A percentile compares a stretch with the other conserved stretches of the same genome.
Evolutionary conservation across 1,140 invertebrate species (phyloP).

Genomic region (Neoseiulus cucumeris): DNA sequence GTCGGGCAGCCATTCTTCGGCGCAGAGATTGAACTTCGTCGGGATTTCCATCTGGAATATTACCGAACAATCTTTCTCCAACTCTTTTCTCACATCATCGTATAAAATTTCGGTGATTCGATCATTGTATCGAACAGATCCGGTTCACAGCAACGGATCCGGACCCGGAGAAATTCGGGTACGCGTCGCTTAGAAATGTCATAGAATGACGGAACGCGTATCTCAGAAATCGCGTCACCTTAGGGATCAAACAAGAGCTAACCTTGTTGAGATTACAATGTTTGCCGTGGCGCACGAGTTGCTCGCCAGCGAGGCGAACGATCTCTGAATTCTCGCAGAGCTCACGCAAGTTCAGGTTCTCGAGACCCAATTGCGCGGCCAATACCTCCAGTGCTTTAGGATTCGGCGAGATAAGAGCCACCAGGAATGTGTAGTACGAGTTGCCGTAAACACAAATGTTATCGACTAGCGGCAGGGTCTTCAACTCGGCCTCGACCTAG

Average conservation of each 20-base stretch:
- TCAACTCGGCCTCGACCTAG: conserved; percentile 28
- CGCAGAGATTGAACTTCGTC: conserved; percentile 57
- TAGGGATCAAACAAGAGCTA: too few species aligned
- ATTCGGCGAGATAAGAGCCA: conserved; percentile 83
- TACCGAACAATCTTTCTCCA: too few species aligned
- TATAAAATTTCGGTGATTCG: too few species aligned
- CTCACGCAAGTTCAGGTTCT: conserved; percentile 41
- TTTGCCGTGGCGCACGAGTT: conserved; percentile 52
- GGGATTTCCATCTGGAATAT: conserved; percentile 59
- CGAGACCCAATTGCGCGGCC: conserved; percentile 41
- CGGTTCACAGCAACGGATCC: too few species aligned
- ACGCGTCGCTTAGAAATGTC: too few species aligned
- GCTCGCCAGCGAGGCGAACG: conserved; percentile 53
- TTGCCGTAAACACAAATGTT: conserved; percentile 33
- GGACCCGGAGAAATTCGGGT: too few species aligned
- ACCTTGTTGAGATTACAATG: conserved; percentile 33
- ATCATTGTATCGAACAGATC: too few species aligned
- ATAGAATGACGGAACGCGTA: too few species aligned
- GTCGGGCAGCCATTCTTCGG: conserved; percentile 85
- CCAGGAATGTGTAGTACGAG: conserved; percentile 45
- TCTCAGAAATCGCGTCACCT: too few species aligned
- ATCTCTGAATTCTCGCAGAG: conserved; percentile 49
- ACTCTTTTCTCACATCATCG: too few species aligned
- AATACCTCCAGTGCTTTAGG: conserved; percentile 40
- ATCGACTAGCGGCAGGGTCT: conserved; percentile 32